Evolutionary conservation across 2,888 invertebrate species (phyloP).

Genomic region (Hermaeophaga mercurialis): DNA sequence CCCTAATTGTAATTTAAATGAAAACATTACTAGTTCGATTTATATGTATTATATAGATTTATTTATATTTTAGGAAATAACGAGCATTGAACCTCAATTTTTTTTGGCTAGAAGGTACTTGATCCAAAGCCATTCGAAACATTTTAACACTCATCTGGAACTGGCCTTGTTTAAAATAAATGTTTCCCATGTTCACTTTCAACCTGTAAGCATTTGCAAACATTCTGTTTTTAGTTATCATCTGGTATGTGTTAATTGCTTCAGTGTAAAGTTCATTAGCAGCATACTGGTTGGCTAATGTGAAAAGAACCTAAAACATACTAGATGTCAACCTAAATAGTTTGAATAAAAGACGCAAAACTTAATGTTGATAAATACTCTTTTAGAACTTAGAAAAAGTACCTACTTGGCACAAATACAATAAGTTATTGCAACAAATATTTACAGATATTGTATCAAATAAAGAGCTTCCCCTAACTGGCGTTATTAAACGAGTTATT

Average conservation of each 20-base stretch:
- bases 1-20: too few species aligned
- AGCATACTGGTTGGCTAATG: conserved; percentile 93
- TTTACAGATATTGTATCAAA: too few species aligned
- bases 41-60: too few species aligned
- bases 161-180: conserved; percentile 92
- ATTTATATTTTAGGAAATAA: too few species aligned
- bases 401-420: too few species aligned
- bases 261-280: conserved; percentile 94
- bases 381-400: too few species aligned
- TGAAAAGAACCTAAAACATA: conserved; percentile 81
- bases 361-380: too few species aligned
- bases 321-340: neutral
- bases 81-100: conserved; percentile 71
- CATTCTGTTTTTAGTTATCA: conserved; percentile 91
- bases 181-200: conserved; percentile 98
- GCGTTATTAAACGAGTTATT: too few species aligned
- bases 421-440: too few species aligned
- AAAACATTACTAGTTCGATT: too few species aligned
- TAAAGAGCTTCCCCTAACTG: too few species aligned
- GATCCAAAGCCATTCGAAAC: conserved; percentile 98
- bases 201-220: conserved; percentile 92
- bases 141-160: conserved; percentile 95
- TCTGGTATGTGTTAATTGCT: conserved; percentile 93
- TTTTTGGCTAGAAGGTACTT: conserved; percentile 91
- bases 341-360: too few species aligned